phyloP scores from a whole-genome alignment of 2,888 invertebrate species.

The Melitaea athalia region DNA sequence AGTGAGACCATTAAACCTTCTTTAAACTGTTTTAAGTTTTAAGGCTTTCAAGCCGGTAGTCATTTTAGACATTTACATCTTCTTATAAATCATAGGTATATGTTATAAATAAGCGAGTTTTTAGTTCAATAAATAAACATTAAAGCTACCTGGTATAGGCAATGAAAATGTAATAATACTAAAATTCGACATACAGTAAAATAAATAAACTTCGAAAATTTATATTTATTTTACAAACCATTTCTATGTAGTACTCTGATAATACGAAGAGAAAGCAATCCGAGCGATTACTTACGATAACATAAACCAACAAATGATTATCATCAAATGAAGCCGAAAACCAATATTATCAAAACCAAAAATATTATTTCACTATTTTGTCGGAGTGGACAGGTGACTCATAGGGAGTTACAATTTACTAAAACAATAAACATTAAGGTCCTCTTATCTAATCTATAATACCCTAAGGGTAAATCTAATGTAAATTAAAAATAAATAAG shows the following conservation, averaged over 20 bases:
- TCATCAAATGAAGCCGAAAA: slow-evolving; percentile 30
- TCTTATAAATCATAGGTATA: not conserved
- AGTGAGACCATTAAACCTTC: slow-evolving; percentile 22
- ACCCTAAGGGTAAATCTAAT: slow-evolving; percentile 31
- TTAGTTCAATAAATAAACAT: too few relatives aligned
- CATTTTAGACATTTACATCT: not conserved
- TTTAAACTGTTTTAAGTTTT: not conserved
- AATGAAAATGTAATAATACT: not conserved
- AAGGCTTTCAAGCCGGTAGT: not conserved
- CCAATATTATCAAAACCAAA: slow-evolving; percentile 23
- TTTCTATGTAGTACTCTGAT: slow-evolving; percentile 3
- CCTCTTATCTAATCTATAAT: slow-evolving; percentile 46
- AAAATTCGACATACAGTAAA: not conserved
- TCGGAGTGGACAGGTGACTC: slow-evolving; percentile 44
- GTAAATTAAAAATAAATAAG: slow-evolving; percentile 32
- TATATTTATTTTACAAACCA: not conserved
- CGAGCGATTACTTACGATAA: slow-evolving; percentile 20
- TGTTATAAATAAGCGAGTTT: not conserved
- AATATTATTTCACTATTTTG: slow-evolving; percentile 10
- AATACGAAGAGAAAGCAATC: slow-evolving; percentile 4
- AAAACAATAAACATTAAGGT: slow-evolving; percentile 44
- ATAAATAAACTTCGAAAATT: not conserved
- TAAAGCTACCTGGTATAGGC: not conserved
- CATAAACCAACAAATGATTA: slow-evolving; percentile 27
- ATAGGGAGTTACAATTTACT: slow-evolving; percentile 43